Evolutionary conservation across 1,140 invertebrate species (phyloP).

Genomic region (Linepithema humile): DNA sequence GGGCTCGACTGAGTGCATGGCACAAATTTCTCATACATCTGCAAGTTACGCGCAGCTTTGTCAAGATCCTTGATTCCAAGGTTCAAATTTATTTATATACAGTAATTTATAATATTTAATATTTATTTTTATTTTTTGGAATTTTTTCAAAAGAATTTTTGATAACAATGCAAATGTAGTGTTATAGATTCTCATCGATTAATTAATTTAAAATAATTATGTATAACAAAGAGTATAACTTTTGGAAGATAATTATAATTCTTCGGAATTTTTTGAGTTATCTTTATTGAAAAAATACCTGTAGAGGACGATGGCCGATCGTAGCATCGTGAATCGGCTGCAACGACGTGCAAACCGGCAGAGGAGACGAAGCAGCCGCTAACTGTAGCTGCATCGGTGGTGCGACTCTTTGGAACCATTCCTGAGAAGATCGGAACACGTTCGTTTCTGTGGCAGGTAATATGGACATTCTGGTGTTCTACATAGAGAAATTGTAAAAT

Average conservation of each 20-base stretch:
- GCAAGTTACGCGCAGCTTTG: not conserved
- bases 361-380: conserved; percentile 52
- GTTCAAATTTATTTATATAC: not conserved
- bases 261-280: not conserved
- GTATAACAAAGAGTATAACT: too few relatives aligned
- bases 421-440: conserved; percentile 72
- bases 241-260: too few relatives aligned
- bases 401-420: conserved; percentile 75
- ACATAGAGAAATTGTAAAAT: conserved; percentile 32
- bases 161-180: not conserved
- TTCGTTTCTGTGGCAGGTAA: conserved; percentile 71
- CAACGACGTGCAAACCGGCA: conserved; percentile 67
- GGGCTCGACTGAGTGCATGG: conserved; percentile 61
- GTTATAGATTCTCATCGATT: too few relatives aligned
- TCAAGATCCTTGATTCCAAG: too few relatives aligned
- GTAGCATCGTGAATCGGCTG: conserved; percentile 48
- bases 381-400: conserved; percentile 74
- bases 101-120: not conserved
- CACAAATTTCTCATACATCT: conserved; percentile 69
- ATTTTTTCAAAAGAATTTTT: too few relatives aligned
- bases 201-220: too few relatives aligned
- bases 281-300: conserved; percentile 24
- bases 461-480: conserved; percentile 77
- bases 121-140: too few relatives aligned
- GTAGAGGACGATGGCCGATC: conserved; percentile 54